Conservation (phyloP, 2,113 vertebrate genomes). For the Microcebus ravelobensis region DNA sequence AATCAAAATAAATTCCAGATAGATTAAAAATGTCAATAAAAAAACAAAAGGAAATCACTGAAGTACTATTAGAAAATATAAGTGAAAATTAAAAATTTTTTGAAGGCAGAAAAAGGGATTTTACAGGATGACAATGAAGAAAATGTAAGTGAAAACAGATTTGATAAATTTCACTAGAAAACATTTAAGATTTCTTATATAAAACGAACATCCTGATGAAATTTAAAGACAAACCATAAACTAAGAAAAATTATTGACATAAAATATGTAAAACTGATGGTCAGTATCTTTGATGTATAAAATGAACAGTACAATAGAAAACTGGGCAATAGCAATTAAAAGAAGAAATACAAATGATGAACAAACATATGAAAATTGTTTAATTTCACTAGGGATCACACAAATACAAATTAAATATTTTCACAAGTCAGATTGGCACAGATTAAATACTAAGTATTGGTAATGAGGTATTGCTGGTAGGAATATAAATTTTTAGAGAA, state of each 20-base stretch:
- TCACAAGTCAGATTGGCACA: not conserved
- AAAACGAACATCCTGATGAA: not conserved
- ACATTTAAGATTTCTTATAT: not conserved
- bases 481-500: not conserved
- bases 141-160: not conserved
- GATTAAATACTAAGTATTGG: not conserved
- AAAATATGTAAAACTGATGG: not conserved
- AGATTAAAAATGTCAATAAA: not conserved
- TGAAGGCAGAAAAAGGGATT: not conserved
- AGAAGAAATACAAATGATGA: not conserved
- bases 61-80: not conserved
- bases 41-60: not conserved
- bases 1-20: constrained; percentile 25
- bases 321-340: not conserved
- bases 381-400: not conserved
- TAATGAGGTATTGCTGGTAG: not conserved
- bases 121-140: not conserved
- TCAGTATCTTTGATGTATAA: not conserved
- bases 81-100: not conserved
- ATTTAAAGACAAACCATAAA: not conserved
- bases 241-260: not conserved
- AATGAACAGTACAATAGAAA: not conserved
- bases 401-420: constrained; percentile 43
- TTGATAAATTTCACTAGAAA: constrained; percentile 3
- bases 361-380: not conserved